Evolutionary conservation across 2,888 invertebrate genomes (phyloP).

Genomic region (Dolichomitus sp.): DNA sequence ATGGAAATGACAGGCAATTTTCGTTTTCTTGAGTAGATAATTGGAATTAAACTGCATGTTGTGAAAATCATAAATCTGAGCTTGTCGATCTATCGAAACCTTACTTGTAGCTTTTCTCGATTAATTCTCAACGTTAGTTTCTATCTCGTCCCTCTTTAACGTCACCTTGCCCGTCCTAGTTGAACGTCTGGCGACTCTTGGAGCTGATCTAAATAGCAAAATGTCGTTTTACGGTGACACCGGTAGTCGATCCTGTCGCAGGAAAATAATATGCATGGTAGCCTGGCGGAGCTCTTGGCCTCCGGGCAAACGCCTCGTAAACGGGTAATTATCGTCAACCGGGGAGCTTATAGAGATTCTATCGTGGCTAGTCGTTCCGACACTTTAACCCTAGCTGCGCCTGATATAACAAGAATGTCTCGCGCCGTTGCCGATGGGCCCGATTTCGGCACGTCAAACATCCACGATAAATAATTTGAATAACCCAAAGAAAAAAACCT

Average conservation of each 20-base stretch:
- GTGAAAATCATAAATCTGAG: background rate
- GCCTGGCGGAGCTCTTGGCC: conserved; percentile 29
- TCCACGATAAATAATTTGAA: conserved; percentile 34
- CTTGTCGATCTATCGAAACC: background rate
- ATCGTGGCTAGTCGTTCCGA: conserved; percentile 75
- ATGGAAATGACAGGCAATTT: background rate
- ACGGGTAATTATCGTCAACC: conserved; percentile 75
- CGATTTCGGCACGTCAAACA: conserved; percentile 71
- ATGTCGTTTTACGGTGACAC: conserved; percentile 32
- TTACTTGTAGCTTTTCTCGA: background rate
- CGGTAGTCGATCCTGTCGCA: conserved; percentile 36
- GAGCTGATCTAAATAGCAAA: conserved; percentile 53
- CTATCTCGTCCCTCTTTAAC: conserved; percentile 10
- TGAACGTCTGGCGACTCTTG: conserved; percentile 26
- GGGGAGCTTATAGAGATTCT: conserved; percentile 73
- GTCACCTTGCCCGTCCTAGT: conserved; percentile 4
- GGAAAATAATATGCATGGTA: conserved; percentile 49
- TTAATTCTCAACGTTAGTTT: conserved; percentile 18
- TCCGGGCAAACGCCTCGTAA: conserved; percentile 51
- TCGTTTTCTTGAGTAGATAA: background rate
- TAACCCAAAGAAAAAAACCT: conserved; percentile 35
- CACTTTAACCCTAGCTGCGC: conserved; percentile 73
- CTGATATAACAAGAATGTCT: conserved; percentile 67
- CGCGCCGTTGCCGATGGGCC: conserved; percentile 64
- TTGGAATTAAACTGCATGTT: background rate